These are phyloP conservation scores for Oceanodroma leucorhoa DNA, from an alignment of 2,797 vertebrate genomes.

Conservation along the genomic window DNA sequence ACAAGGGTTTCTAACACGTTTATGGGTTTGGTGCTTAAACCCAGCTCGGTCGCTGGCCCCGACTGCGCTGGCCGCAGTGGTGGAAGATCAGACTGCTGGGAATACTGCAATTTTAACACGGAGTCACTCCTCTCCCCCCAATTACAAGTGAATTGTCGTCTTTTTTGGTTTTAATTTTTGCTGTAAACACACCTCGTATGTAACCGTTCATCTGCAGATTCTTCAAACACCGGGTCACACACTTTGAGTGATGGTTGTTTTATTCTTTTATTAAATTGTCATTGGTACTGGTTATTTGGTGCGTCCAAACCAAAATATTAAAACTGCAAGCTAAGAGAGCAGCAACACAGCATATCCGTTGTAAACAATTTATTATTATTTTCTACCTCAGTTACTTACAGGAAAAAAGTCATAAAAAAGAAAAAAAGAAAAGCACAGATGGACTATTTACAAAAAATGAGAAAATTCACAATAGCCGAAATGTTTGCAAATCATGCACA, in stretches of 20 bases:
- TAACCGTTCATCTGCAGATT: not conserved
- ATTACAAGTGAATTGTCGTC: not conserved
- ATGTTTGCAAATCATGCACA: slow-evolving; percentile 62
- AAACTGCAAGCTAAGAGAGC: slow-evolving; percentile 74
- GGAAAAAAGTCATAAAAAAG: slow-evolving; percentile 63
- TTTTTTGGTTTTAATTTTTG: not conserved
- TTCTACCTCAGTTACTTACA: slow-evolving; percentile 78
- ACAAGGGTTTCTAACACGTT: not conserved
- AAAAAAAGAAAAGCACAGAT: slow-evolving; percentile 63
- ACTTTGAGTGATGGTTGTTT: not conserved
- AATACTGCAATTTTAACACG: not conserved
- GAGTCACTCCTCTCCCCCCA: not conserved
- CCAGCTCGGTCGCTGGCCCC: not conserved
- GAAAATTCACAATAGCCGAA: slow-evolving; percentile 69
- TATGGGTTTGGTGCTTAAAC: not conserved
- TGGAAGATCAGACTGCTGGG: not conserved
- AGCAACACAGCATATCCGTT: slow-evolving; percentile 74
- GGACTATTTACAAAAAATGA: slow-evolving; percentile 72
- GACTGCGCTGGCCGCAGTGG: not conserved
- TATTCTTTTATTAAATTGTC: slow-evolving; percentile 55
- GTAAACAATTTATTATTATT: slow-evolving; percentile 78
- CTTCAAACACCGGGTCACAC: slow-evolving; percentile 7
- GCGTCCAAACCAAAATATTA: slow-evolving; percentile 44
- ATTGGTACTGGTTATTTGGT: slow-evolving; percentile 64
- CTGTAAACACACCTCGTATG: not conserved